Evolutionary conservation across 2,113 vertebrate species (phyloP).

Genomic region (Paedocypris sp.): DNA sequence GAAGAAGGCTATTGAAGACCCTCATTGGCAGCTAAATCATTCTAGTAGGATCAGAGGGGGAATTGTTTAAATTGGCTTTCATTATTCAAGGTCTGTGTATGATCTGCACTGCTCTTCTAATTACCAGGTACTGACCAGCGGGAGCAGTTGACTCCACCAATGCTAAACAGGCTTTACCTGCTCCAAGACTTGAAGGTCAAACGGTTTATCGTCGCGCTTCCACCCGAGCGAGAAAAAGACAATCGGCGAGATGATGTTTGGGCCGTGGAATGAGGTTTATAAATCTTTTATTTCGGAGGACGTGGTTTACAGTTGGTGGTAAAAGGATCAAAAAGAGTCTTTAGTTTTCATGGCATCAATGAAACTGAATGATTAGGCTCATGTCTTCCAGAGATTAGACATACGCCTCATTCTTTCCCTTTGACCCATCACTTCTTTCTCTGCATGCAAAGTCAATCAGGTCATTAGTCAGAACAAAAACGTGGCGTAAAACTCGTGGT

Average conservation of each 20-base stretch:
- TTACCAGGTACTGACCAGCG: slow-evolving; percentile 29
- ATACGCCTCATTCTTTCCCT: background rate
- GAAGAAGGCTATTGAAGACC: slow-evolving; percentile 22
- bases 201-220: background rate
- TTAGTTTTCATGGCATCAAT: background rate
- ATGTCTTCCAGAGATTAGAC: background rate
- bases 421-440: background rate
- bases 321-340: background rate
- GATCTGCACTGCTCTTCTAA: slow-evolving; percentile 18
- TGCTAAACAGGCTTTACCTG: slow-evolving; percentile 32
- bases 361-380: background rate
- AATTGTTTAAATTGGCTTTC: slow-evolving; percentile 28
- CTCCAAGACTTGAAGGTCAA: slow-evolving; percentile 26
- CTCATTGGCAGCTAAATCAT: slow-evolving; percentile 30
- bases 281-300: no score
- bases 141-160: slow-evolving; percentile 29
- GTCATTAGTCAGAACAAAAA: slow-evolving; percentile 6
- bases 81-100: slow-evolving; percentile 31
- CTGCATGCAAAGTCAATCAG: background rate
- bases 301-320: background rate
- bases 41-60: slow-evolving; percentile 26
- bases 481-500: background rate
- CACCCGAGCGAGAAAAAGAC: background rate
- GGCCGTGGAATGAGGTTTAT: background rate
- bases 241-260: background rate